Evolutionary conservation across 2,113 vertebrate genomes (phyloP).

Genomic region (Collichthys lucidus): DNA sequence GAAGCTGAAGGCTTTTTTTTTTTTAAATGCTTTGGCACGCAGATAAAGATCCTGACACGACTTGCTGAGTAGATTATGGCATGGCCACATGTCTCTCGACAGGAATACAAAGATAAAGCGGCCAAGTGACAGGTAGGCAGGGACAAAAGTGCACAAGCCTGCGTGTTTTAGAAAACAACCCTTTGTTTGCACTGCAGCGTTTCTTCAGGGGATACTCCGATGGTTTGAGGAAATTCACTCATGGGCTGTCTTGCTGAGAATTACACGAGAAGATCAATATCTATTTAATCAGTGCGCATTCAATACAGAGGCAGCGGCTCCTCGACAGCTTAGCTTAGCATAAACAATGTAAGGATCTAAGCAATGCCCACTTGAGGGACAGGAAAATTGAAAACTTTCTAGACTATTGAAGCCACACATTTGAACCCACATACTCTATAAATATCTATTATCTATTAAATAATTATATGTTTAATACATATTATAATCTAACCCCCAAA

Average conservation of each 20-base stretch:
- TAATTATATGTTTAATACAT: no score
- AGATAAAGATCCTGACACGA: constrained; percentile 62
- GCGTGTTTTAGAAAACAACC: background rate
- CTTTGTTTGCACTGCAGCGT: background rate
- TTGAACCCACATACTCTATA: no score
- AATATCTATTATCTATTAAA: no score
- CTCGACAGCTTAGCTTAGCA: constrained; percentile 19
- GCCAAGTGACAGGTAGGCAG: constrained; percentile 22
- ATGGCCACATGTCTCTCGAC: constrained; percentile 41
- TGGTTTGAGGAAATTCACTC: constrained; percentile 6
- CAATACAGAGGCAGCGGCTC: background rate
- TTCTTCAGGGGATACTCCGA: background rate
- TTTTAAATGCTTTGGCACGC: constrained; percentile 36
- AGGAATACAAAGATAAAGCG: constrained; percentile 38
- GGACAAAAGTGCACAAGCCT: background rate
- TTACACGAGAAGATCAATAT: background rate
- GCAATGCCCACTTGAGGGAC: background rate
- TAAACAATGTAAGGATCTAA: background rate
- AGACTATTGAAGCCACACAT: no score
- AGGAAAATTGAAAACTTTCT: no score
- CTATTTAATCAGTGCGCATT: constrained; percentile 4
- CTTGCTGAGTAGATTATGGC: constrained; percentile 50
- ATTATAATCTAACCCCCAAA: no score
- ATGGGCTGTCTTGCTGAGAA: background rate
- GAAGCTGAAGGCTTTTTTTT: constrained; percentile 13